These are phyloP conservation scores for Caenorhabditis latens DNA, from an alignment of 1,140 invertebrate species.

Conservation along the genomic window DNA sequence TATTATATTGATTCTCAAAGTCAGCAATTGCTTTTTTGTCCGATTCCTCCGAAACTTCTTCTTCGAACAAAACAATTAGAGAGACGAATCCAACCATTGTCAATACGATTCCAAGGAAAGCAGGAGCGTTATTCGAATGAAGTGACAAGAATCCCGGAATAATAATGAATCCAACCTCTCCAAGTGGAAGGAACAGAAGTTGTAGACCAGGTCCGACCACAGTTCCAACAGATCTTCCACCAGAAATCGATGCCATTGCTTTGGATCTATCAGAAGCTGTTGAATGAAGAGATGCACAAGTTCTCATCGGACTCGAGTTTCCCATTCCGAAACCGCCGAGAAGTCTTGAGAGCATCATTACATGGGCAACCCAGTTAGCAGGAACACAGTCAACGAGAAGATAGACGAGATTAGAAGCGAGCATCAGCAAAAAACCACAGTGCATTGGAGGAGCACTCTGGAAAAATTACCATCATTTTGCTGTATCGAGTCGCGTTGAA, in stretches of 20 bases:
- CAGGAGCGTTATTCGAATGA: conserved; percentile 16
- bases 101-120: conserved; percentile 26
- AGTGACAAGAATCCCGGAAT: conserved; percentile 5
- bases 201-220: conserved; percentile 18
- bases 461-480: neutral
- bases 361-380: neutral
- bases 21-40: neutral
- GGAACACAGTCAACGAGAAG: conserved; percentile 4
- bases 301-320: conserved; percentile 40
- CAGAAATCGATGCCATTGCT: conserved; percentile 39
- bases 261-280: conserved; percentile 3
- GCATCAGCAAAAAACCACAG: conserved; percentile 26
- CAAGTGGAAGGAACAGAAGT: neutral
- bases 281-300: conserved; percentile 27
- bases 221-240: conserved; percentile 23
- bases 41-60: neutral
- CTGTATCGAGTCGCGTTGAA: neutral
- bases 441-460: conserved; percentile 28
- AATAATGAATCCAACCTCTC: conserved; percentile 15
- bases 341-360: conserved; percentile 30
- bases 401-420: conserved; percentile 34
- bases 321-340: conserved; percentile 37
- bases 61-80: neutral
- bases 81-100: conserved; percentile 30
- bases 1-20: conserved; percentile 5